Evolutionary conservation across 2,888 invertebrate genomes (phyloP), one percentile per base, ranked within the genome.

Genomic region (Drosophila peninsularis): DNA sequence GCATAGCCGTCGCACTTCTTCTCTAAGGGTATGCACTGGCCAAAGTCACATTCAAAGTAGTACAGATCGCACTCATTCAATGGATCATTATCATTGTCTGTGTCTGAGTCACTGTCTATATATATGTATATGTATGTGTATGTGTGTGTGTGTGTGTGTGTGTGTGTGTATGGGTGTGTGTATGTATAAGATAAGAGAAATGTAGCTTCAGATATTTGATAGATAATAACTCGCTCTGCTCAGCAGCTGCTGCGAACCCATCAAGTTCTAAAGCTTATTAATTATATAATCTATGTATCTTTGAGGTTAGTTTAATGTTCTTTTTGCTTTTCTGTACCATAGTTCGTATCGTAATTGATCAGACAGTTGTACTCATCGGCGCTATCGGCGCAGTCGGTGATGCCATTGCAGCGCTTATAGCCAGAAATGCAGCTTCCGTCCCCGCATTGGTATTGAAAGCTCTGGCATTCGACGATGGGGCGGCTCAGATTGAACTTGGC

Each of bases 341-440:
- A 92, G 74, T 83, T 90, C 61, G 88, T 75, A 71, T 92, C 92
- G 80, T 91, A 91, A 89, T 85, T 90, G 66, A 90, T 92, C 89
- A 88, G 85, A 76, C 95, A 95, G 80, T 93, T 93, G 17, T 92
- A 91, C 88, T 96, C 96, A 85, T 96, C 96, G 78, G 95, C 95
- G 14, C 94, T 94, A 71, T 94, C 94, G 62, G 93, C 92, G 90
- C 94, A 95, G 81, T 95, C 94, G 14, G 74, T 70, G 44, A 90
- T 88, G 58, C 92, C 92, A 88, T 96, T 94, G 91, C 96, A 96
- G 63, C 93, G 93, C 84, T 94, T 94, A 64, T 92, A 91, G 76
- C 93, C 93, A 80, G 93, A 93, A 72, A 96, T 94, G 92, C 96
- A 96, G 70, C 93, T 91, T n/a, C 94, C 94, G 88, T 95, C 94